These are phyloP conservation scores for Actinostola sp. DNA, from an alignment of 92 coral and sea anemone genomes.

Conservation along the genomic window DNA sequence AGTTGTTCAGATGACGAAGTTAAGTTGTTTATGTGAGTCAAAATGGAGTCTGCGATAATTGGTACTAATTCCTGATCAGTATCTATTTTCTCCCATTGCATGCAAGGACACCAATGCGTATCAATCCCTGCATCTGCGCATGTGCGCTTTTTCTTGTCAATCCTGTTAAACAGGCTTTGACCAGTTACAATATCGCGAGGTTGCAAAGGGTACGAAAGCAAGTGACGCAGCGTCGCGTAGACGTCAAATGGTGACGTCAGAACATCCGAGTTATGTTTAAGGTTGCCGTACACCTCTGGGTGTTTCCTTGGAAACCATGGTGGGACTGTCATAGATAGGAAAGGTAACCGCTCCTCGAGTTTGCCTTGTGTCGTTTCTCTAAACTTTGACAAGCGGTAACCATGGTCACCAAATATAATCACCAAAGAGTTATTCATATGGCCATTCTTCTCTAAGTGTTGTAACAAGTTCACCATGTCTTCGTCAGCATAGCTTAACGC, in stretches of 20 bases:
- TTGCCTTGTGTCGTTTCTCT: slow-evolving; percentile 79
- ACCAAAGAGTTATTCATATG: slow-evolving; percentile 65
- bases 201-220: slow-evolving; percentile 70
- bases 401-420: slow-evolving; percentile 81
- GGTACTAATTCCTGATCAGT: slow-evolving; percentile 39
- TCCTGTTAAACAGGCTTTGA: slow-evolving; percentile 73
- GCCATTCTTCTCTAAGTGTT: slow-evolving; percentile 39
- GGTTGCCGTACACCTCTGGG: slow-evolving; percentile 48
- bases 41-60: slow-evolving; percentile 42
- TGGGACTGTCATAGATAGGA: slow-evolving; percentile 74
- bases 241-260: slow-evolving; percentile 90
- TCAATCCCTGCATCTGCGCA: slow-evolving; percentile 79
- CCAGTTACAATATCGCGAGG: slow-evolving; percentile 70
- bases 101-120: slow-evolving; percentile 88
- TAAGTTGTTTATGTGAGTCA: slow-evolving; percentile 58
- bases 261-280: slow-evolving; percentile 63
- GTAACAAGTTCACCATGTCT: slow-evolving; percentile 40
- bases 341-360: slow-evolving; percentile 85
- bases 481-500: slow-evolving; percentile 60
- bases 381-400: slow-evolving; percentile 59
- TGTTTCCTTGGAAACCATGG: slow-evolving; percentile 69
- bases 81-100: slow-evolving; percentile 73
- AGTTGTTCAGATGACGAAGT: slow-evolving; percentile 36
- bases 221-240: slow-evolving; percentile 78
- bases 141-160: slow-evolving; percentile 61